Percentiles rank a stretch among this genome's conserved stretches.
Conservation (phyloP, 2,888 invertebrate genomes). For the Xestia xanthographa region DNA sequence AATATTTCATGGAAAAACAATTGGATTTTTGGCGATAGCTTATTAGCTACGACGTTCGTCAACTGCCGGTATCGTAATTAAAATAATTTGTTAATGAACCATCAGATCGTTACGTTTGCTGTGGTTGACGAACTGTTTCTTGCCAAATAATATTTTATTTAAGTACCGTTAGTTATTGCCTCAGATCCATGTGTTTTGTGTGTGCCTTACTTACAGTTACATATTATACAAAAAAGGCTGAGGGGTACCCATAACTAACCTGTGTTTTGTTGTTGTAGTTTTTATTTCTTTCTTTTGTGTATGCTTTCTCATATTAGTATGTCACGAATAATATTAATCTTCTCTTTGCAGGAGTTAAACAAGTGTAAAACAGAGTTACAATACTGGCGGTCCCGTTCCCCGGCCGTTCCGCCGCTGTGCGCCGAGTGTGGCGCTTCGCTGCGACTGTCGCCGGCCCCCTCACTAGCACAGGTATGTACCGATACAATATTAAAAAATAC, state of each 20-base stretch:
- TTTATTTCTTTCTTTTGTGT: background rate
- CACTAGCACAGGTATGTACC: conserved; percentile 77
- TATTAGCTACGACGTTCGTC: background rate
- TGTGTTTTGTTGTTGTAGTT: background rate
- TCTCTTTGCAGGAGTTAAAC: conserved; percentile 93
- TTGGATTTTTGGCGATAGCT: background rate
- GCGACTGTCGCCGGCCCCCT: conserved; percentile 79
- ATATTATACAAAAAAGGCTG: background rate
- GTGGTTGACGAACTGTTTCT: background rate
- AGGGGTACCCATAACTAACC: background rate
- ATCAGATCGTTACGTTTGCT: background rate
- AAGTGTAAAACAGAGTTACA: conserved; percentile 98
- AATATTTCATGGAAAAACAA: conserved; percentile 1
- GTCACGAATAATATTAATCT: conserved; percentile 2
- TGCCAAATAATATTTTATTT: conserved; percentile 12
- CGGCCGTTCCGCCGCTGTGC: conserved; percentile 93
- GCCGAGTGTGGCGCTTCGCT: conserved; percentile 92
- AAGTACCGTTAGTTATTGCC: background rate
- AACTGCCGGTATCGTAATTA: background rate
- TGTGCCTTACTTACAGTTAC: background rate
- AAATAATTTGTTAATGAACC: background rate
- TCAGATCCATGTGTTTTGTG: conserved; percentile 3
- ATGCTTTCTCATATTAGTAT: background rate
- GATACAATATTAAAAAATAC: background rate
- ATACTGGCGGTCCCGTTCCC: conserved; percentile 97